Base-by-base conservation (phyloP, 2,888 invertebrate species). In the Cantharis rufa region DNA sequence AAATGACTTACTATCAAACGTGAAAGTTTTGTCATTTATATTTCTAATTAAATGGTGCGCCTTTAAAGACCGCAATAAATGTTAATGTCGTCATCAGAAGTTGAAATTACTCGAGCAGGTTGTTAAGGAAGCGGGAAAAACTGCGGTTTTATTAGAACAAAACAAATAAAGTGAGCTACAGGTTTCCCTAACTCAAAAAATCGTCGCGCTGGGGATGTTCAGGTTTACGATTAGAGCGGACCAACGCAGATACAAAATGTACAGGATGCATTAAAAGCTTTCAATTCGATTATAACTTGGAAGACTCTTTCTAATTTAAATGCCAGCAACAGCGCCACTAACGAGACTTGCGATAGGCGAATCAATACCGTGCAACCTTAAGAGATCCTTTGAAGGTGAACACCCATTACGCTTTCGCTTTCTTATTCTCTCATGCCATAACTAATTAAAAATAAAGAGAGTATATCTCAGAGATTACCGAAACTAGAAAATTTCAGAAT, bases 21-120 rank as follows among this genome's bases (percentile, higher is more conserved):
- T 71, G 27, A 21, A 28, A 61, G 27, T 32, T 62, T 27, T 27
- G 69, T 69, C 73, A 69, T 73, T 66, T 69, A 73, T 63, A 73
- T 68, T 66, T n/a, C 32, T 73, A 73, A 73, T 73, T 73, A 73
- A 73, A 73, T 28, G 32, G 69, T 62, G 62, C 73, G 66, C 27
- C 27, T 69, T 73, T 69, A 48, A 69, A 69, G 69, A 16, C 16
- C 24, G 62, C 73, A 62, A 61, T 69, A 69, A 69, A 71, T 62
- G 32, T 16, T 24, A 27, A 62, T 71, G n/a, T 71, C 63, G 28
- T 71, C 62, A 15, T 15, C 28, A 28, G 27, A 71, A 71, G 16
- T 63, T 62, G n/a, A 71, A 71, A 71, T 71, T 64, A 32, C 28
- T 32, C 16, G n/a, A 48, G 48, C n/a, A 48, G n/a, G 48, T 48